Base-by-base conservation (phyloP, 2,888 invertebrate genomes). In the Tetragonisca angustula region DNA sequence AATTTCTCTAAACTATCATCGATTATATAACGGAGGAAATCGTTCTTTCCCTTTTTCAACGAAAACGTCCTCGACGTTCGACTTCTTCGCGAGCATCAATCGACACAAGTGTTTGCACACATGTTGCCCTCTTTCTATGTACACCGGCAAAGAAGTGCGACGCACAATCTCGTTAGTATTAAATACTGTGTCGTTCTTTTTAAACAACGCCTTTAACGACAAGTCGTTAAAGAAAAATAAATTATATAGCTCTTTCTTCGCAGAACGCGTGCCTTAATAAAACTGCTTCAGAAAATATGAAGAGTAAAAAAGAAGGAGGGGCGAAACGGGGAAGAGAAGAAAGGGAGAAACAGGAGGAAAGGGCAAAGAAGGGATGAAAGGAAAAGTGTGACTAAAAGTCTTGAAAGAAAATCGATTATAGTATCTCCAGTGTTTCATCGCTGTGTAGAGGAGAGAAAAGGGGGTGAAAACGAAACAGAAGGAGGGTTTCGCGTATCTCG, bases 141-240 rank as follows among this genome's bases (percentile, higher is more conserved):
- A 6, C 36, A 65, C 43, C 27, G 32, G 27, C 52, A n/a, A 27
- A 69, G 21, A 52, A 32, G 32, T 32, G 32, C 50, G 54, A 27
- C 11, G 27, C 19, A 52, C 50, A 27, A 50, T 68, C 68, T 68
- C 11, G 68, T 68, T 68, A 68, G 68, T 68, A 68, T 68, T 27
- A 27, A 67, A 52, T 52, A 69, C 52, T 69, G 52, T 69, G 69
- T 54, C 69, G 24, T 69, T 32, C 52, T 52, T 69, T 52, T 52
- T 69, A 50, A 49, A 24, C 73, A 73, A 32, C 62, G 59, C 27
- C 21, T 21, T 27, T 50, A 49, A 62, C 61, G 52, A 69, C 50
- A 52, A 32, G 59, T 50, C 73, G 73, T 62, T 21, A 27, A 73
- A 27, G 32, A 50, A 62, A 62, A 62, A 73, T 24, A 50, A 61